These are phyloP conservation scores for Orchestia grillus DNA, from an alignment of 1,140 invertebrate genomes.

Conservation along the genomic window DNA sequence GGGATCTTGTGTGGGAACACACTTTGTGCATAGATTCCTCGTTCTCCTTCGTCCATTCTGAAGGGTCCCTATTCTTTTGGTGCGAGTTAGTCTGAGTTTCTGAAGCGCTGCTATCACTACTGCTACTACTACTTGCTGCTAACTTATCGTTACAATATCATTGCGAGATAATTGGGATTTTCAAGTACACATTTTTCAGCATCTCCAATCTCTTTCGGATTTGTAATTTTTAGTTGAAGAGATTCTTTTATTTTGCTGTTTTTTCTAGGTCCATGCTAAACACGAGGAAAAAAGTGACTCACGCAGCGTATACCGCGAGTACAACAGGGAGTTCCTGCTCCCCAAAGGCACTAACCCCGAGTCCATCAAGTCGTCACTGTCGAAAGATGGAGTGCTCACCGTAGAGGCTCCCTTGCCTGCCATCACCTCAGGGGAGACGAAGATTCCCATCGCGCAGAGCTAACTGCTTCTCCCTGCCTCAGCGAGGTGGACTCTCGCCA, in stretches of 20 bases:
- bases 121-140: too few relatives aligned
- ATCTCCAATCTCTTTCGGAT: too few relatives aligned
- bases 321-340: slow-evolving; percentile 94
- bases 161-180: too few relatives aligned
- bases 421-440: slow-evolving; percentile 78
- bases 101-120: too few relatives aligned
- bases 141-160: too few relatives aligned
- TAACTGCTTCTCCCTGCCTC: slow-evolving; percentile 69
- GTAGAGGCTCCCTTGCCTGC: slow-evolving; percentile 92
- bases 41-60: too few relatives aligned
- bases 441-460: slow-evolving; percentile 84
- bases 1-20: too few relatives aligned
- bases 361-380: slow-evolving; percentile 77
- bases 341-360: slow-evolving; percentile 94
- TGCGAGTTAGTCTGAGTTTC: too few relatives aligned
- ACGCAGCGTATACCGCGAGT: slow-evolving; percentile 94
- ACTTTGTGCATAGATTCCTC: too few relatives aligned
- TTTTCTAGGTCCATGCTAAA: slow-evolving; percentile 94
- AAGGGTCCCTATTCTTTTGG: too few relatives aligned
- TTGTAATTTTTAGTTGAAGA: too few relatives aligned
- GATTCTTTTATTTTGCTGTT: slow-evolving; percentile 70
- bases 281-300: slow-evolving; percentile 95
- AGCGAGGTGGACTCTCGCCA: neutral
- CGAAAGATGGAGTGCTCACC: slow-evolving; percentile 89
- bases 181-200: too few relatives aligned